Conservation (phyloP, 2,113 vertebrate species). For the Pluvianellus socialis region DNA sequence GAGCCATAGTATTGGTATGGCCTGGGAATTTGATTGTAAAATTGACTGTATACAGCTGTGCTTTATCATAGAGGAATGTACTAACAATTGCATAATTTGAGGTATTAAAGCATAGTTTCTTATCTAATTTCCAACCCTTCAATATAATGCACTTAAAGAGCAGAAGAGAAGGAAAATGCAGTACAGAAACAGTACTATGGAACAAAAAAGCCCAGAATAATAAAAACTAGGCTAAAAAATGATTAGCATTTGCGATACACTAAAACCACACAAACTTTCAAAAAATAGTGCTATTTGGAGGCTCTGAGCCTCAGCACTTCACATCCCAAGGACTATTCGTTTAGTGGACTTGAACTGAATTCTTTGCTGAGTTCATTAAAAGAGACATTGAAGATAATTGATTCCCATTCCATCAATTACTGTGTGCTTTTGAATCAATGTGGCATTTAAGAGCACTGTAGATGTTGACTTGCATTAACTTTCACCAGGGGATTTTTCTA, state of each 20-base stretch:
- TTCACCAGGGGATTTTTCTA: not conserved
- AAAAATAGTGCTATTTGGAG: not conserved
- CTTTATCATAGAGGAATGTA: not conserved
- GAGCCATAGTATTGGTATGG: not conserved
- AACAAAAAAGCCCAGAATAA: not conserved
- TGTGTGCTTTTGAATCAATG: not conserved
- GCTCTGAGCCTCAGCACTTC: not conserved
- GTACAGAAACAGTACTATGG: not conserved
- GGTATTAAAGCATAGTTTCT: not conserved
- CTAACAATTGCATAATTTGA: not conserved
- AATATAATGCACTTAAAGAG: not conserved
- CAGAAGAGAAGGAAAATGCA: not conserved
- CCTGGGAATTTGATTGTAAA: not conserved
- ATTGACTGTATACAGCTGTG: not conserved
- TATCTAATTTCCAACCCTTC: not conserved
- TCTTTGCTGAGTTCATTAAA: not conserved
- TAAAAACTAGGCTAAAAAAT: not conserved
- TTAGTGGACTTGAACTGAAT: not conserved
- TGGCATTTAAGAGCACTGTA: not conserved
- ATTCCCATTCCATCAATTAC: not conserved
- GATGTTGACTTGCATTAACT: not conserved
- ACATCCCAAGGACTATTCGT: not conserved
- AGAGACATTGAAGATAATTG: not conserved
- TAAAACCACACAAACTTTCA: not conserved
- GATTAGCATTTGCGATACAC: not conserved